Conservation (phyloP, 1,140 invertebrate genomes). For the Gryon sp. region DNA sequence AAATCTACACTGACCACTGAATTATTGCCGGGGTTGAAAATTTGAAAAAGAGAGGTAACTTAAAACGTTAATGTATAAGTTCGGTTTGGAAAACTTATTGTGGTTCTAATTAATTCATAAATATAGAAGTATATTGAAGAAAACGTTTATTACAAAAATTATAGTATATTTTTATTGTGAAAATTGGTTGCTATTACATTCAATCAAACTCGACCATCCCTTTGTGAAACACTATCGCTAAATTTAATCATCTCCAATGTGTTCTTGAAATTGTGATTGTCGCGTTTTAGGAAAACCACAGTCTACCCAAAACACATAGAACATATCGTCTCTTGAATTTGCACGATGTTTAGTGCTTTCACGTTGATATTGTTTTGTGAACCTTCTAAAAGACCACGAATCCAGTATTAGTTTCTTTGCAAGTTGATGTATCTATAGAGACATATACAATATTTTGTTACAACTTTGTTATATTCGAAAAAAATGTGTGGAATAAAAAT, state of each 20-base stretch:
- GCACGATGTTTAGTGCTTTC: conserved; percentile 34
- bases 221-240: conserved; percentile 54
- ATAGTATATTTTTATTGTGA: conserved; percentile 15
- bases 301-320: conserved; percentile 51
- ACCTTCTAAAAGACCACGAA: conserved; percentile 68
- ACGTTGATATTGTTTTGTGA: conserved; percentile 71
- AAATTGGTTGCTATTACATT: conserved; percentile 50
- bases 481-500: too few species aligned
- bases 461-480: too few species aligned
- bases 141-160: conserved; percentile 5
- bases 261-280: conserved; percentile 49
- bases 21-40: conserved; percentile 67
- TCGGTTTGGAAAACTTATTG: conserved; percentile 28
- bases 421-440: conserved; percentile 18
- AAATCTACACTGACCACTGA: conserved; percentile 76
- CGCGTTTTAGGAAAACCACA: conserved; percentile 55
- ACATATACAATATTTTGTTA: conserved; percentile 7
- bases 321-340: conserved; percentile 39
- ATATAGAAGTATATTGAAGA: too few species aligned
- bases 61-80: conserved; percentile 42
- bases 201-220: conserved; percentile 38
- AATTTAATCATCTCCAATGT: conserved; percentile 53
- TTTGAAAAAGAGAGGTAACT: conserved; percentile 47
- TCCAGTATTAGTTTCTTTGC: conserved; percentile 59
- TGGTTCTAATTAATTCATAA: conserved; percentile 27